These are phyloP conservation scores for Anthophora plumipes DNA, from an alignment of 2,888 invertebrate genomes.

Conservation along the genomic window DNA sequence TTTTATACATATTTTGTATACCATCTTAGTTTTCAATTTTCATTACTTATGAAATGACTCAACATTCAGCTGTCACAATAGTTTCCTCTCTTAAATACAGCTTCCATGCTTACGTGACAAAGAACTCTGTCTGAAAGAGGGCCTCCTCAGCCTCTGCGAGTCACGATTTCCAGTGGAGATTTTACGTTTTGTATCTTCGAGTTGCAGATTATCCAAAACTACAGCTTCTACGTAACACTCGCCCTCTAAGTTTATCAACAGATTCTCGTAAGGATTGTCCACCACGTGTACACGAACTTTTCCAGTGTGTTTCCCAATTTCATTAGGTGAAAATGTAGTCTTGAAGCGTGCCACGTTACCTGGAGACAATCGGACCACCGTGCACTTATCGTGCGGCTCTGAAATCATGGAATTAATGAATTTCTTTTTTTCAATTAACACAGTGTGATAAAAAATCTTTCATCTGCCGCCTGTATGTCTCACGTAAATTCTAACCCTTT, in stretches of 20 bases:
- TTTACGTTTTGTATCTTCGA: constrained; percentile 47
- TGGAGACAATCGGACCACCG: constrained; percentile 72
- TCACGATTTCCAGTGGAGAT: neutral
- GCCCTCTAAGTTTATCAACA: constrained; percentile 84
- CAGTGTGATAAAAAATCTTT: no score
- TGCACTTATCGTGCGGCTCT: constrained; percentile 49
- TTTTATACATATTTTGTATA: no score
- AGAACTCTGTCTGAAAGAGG: constrained; percentile 40
- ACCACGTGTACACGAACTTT: constrained; percentile 84
- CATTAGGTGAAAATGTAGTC: constrained; percentile 80
- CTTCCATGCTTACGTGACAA: constrained; percentile 31
- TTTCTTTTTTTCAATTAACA: no score
- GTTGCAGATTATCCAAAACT: constrained; percentile 82
- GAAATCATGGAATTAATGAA: neutral
- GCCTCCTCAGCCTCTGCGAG: constrained; percentile 18
- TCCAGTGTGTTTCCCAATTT: constrained; percentile 71
- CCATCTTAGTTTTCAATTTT: no score
- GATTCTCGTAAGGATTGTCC: constrained; percentile 87
- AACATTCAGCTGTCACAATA: no score
- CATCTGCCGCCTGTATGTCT: no score
- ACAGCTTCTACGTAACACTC: constrained; percentile 85
- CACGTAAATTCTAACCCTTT: no score
- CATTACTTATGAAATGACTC: no score
- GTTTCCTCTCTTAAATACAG: no score
- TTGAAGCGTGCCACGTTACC: constrained; percentile 76